Evolutionary conservation across 2,888 invertebrate genomes (phyloP).

Genomic region (Pherbina coryleti): DNA sequence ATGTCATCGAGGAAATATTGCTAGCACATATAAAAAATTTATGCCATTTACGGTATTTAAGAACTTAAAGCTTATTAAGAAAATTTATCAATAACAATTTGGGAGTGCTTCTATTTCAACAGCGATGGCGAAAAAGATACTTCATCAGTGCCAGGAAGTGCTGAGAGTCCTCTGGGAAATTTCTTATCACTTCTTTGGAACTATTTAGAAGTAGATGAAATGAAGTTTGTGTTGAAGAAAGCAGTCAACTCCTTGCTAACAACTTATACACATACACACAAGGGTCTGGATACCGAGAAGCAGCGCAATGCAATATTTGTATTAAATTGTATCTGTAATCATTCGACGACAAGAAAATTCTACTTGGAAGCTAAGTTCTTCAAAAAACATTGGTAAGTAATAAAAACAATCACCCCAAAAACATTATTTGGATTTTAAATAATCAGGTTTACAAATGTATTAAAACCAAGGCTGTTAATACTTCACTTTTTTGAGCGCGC

Average conservation of each 20-base stretch:
- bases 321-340: conserved; percentile 70
- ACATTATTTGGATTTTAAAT: too few species aligned
- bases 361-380: conserved; percentile 71
- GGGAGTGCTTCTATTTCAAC: conserved; percentile 31
- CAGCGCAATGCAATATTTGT: conserved; percentile 70
- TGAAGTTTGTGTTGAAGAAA: conserved; percentile 63
- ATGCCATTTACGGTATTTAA: conserved; percentile 55
- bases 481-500: too few species aligned
- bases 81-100: not conserved
- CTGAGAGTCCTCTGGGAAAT: conserved; percentile 61
- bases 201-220: conserved; percentile 65
- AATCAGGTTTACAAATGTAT: too few species aligned
- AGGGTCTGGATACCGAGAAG: conserved; percentile 63
- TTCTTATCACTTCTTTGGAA: conserved; percentile 67
- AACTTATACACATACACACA: conserved; percentile 62
- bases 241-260: conserved; percentile 61
- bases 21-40: conserved; percentile 70
- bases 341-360: conserved; percentile 71
- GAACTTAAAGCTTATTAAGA: not conserved
- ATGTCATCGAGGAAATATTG: conserved; percentile 79
- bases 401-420: not conserved
- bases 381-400: conserved; percentile 69
- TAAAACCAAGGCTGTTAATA: too few species aligned
- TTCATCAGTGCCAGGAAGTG: conserved; percentile 55
- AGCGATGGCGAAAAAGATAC: conserved; percentile 59